These are phyloP conservation scores for Taxidea taxus DNA, from an alignment of 2,113 vertebrate genomes.

Conservation along the genomic window DNA sequence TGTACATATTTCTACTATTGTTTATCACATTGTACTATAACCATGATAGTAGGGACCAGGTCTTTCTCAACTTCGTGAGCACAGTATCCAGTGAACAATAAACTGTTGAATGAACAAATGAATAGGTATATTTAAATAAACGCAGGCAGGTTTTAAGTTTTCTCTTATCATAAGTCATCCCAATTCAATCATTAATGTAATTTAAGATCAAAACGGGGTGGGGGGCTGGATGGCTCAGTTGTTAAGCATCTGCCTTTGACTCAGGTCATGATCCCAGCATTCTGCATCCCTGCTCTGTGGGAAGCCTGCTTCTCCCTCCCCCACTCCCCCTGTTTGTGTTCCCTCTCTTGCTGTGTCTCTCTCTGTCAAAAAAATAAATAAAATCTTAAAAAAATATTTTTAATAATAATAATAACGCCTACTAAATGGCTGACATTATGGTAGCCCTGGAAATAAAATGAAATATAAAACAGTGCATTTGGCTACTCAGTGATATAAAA, in stretches of 20 bases:
- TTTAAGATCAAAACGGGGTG: neutral
- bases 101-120: constrained; percentile 16
- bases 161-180: neutral
- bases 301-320: too few relatives aligned
- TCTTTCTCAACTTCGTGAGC: constrained; percentile 27
- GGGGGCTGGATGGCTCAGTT: neutral
- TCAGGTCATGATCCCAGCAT: neutral
- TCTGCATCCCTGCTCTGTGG: neutral
- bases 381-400: too few relatives aligned
- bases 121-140: constrained; percentile 43
- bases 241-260: too few relatives aligned
- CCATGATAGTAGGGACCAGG: neutral
- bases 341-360: too few relatives aligned
- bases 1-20: neutral
- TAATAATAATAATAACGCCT: neutral
- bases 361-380: too few relatives aligned
- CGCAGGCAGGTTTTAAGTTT: neutral
- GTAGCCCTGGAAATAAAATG: neutral
- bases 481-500: neutral
- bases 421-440: neutral
- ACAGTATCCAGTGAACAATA: neutral
- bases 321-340: too few relatives aligned
- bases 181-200: constrained; percentile 10
- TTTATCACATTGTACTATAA: neutral
- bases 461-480: neutral